These are phyloP conservation scores for Synaphobranchus kaupii DNA, from an alignment of 2,797 vertebrate genomes.

Conservation along the genomic window DNA sequence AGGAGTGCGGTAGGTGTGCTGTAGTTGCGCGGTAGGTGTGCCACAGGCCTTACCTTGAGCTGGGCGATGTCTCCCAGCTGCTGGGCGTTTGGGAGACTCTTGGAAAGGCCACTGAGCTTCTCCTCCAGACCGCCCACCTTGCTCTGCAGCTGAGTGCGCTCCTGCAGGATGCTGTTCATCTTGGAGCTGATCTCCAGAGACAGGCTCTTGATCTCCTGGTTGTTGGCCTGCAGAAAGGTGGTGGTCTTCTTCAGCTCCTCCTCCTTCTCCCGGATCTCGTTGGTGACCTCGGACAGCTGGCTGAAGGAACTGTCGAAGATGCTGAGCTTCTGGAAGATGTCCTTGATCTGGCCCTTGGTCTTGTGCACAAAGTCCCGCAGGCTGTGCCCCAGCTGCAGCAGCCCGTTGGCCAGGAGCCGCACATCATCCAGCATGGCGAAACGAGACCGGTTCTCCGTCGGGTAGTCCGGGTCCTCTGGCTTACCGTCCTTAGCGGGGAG, in stretches of 20 bases:
- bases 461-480: conserved; percentile 48
- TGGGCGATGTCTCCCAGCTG: conserved; percentile 77
- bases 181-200: conserved; percentile 83
- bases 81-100: conserved; percentile 63
- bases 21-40: background rate
- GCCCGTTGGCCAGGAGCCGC: conserved; percentile 82
- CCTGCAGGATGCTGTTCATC: conserved; percentile 82
- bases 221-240: conserved; percentile 80
- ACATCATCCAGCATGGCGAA: conserved; percentile 90
- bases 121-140: conserved; percentile 84
- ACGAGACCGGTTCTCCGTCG: conserved; percentile 66
- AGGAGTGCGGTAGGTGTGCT: background rate
- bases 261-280: conserved; percentile 88
- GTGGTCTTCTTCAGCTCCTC: conserved; percentile 87
- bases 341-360: conserved; percentile 87
- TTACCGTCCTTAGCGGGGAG: conserved; percentile 58
- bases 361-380: conserved; percentile 92
- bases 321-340: conserved; percentile 89
- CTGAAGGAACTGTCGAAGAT: conserved; percentile 86
- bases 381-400: conserved; percentile 89
- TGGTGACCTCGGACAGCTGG: conserved; percentile 82
- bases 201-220: conserved; percentile 86
- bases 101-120: conserved; percentile 78
- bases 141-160: conserved; percentile 79
- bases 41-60: conserved; percentile 80